These are phyloP conservation scores for Lamellibrachia satsuma DNA, from an alignment of 2,888 invertebrate species.

Conservation along the genomic window DNA sequence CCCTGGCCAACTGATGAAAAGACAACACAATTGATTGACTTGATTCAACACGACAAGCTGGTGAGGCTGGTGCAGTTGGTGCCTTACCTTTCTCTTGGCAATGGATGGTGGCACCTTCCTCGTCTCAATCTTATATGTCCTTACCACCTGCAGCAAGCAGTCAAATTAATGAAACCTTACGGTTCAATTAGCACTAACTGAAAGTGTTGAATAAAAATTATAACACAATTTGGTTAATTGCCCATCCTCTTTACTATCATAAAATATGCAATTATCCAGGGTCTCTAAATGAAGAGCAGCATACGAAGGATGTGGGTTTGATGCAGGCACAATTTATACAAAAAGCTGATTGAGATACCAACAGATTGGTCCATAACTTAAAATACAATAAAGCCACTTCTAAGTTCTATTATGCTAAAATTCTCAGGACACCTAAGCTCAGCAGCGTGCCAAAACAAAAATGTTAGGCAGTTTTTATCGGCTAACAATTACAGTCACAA, in stretches of 20 bases:
- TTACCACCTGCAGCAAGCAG: slow-evolving; percentile 46
- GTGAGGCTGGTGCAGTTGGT: background rate
- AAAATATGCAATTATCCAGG: background rate
- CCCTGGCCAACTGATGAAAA: background rate
- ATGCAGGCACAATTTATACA: too few species aligned
- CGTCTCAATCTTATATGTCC: slow-evolving; percentile 90
- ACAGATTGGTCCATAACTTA: too few species aligned
- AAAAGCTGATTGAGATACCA: too few species aligned
- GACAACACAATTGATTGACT: background rate
- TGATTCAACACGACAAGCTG: background rate
- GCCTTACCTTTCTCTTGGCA: slow-evolving; percentile 82
- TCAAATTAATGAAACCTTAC: background rate
- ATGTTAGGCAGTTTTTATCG: too few species aligned
- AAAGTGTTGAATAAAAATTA: background rate
- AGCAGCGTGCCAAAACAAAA: too few species aligned
- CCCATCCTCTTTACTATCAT: background rate
- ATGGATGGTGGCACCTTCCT: slow-evolving; percentile 82
- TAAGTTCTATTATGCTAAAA: too few species aligned
- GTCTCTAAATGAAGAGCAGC: too few species aligned
- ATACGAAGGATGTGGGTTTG: too few species aligned
- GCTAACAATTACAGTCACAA: too few species aligned
- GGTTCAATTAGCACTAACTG: background rate
- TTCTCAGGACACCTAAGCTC: too few species aligned
- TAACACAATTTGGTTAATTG: background rate
- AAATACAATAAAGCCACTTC: too few species aligned